A percentile compares a stretch with the other conserved stretches of the same genome.
Conservation (phyloP, 2,888 invertebrate species). For the Brachylomia viminalis region DNA sequence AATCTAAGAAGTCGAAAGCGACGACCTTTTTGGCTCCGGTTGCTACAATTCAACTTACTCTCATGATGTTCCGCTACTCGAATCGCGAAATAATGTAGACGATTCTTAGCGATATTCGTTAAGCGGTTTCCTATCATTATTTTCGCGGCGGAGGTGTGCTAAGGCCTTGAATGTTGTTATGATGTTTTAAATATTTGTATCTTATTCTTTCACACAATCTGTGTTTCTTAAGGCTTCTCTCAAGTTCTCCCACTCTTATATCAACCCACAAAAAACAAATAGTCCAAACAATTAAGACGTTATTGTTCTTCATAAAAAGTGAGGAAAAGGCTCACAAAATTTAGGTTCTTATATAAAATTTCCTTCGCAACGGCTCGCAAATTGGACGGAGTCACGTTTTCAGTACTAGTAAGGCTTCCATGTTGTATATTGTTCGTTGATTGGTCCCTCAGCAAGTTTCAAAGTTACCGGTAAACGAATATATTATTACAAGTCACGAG, state of each 20-base stretch:
- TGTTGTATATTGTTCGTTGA: conserved; percentile 14
- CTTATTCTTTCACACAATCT: too few species aligned
- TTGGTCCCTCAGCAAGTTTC: conserved; percentile 1
- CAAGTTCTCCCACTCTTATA: not conserved
- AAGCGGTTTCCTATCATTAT: too few species aligned
- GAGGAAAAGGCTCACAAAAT: conserved; percentile 24
- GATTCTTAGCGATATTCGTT: too few species aligned
- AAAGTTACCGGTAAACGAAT: not conserved
- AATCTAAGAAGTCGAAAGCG: too few species aligned
- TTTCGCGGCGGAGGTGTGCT: too few species aligned
- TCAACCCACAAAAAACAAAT: not conserved
- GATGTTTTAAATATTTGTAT: not conserved
- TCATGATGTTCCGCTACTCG: too few species aligned
- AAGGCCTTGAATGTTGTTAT: too few species aligned
- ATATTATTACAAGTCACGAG: conserved; percentile 13
- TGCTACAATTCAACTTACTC: too few species aligned
- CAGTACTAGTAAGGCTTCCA: conserved; percentile 23
- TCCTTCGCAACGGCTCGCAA: conserved; percentile 8
- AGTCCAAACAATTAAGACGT: not conserved
- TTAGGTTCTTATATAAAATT: not conserved
- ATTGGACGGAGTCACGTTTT: conserved; percentile 46
- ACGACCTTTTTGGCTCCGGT: too few species aligned
- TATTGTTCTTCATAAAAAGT: not conserved
- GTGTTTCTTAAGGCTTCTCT: not conserved
- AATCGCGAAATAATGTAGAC: too few species aligned